Percentiles rank a stretch among this genome's conserved stretches.
Evolutionary conservation across 2,797 vertebrate species (phyloP).

Genomic region (Molossus alvarezi): DNA sequence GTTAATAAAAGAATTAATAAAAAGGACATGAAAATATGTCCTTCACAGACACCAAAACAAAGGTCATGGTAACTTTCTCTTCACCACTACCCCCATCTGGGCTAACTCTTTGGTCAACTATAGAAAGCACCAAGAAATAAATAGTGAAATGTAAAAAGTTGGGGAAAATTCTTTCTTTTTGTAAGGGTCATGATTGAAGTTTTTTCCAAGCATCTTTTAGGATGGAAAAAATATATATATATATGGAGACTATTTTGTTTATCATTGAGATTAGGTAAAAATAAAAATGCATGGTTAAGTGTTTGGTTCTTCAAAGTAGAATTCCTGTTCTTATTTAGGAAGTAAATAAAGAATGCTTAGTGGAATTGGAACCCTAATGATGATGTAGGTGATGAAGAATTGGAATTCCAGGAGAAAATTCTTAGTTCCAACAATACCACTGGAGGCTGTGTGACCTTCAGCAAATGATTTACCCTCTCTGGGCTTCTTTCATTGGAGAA

Average conservation of each 20-base stretch:
- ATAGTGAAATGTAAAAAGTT: neutral
- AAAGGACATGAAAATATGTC: neutral
- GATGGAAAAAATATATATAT: neutral
- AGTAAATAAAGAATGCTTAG: neutral
- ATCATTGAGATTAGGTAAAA: constrained; percentile 11
- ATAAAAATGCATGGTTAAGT: neutral
- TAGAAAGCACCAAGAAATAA: constrained; percentile 21
- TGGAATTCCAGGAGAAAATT: neutral
- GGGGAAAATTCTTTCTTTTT: neutral
- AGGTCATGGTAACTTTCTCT: neutral
- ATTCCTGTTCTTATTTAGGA: neutral
- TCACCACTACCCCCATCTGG: neutral
- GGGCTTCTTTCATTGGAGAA: neutral
- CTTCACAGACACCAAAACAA: constrained; percentile 3
- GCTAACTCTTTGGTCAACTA: neutral
- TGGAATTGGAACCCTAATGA: neutral
- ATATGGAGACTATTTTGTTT: neutral
- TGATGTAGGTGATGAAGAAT: neutral
- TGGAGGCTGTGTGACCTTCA: neutral
- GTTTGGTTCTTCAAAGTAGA: neutral
- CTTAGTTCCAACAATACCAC: neutral
- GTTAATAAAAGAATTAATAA: constrained; percentile 8
- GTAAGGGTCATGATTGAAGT: neutral
- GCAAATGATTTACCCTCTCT: neutral
- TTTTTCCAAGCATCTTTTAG: constrained; percentile 15